phyloP scores from a whole-genome alignment of 2,113 vertebrate species.

The Myocastor coypus region DNA sequence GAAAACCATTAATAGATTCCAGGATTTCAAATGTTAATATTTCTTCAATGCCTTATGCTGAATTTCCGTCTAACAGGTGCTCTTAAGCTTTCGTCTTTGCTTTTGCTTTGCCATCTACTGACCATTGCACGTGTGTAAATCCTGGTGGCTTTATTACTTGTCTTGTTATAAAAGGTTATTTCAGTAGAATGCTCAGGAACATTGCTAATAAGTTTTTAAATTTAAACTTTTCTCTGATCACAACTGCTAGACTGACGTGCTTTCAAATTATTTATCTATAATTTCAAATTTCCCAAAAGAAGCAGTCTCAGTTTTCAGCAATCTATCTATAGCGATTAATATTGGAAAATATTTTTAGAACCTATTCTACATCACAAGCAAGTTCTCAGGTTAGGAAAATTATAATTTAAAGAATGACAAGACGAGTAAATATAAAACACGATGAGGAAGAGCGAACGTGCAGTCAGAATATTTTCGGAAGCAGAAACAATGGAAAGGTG shows the following conservation, averaged over 20 bases:
- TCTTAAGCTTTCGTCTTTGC: conserved; percentile 10
- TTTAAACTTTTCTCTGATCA: conserved; percentile 58
- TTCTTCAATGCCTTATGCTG: neutral
- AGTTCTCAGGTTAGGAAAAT: conserved; percentile 57
- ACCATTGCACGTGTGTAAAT: neutral
- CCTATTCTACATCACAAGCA: conserved; percentile 23
- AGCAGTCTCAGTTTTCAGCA: conserved; percentile 19
- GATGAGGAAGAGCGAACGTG: neutral
- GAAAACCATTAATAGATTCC: conserved; percentile 23
- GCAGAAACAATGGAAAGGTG: neutral
- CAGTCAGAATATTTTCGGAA: neutral
- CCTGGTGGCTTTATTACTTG: neutral
- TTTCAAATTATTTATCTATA: conserved; percentile 46
- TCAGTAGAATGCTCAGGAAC: conserved; percentile 30
- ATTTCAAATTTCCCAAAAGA: conserved; percentile 67
- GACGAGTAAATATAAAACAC: conserved; percentile 20
- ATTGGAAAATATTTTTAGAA: conserved; percentile 56
- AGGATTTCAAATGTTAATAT: conserved; percentile 49
- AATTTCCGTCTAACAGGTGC: conserved; percentile 22
- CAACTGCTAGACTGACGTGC: neutral
- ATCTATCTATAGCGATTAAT: conserved; percentile 38
- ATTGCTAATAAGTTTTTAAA: conserved; percentile 19
- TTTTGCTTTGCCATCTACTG: conserved; percentile 14
- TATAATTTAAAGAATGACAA: neutral
- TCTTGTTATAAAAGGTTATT: conserved; percentile 25